These are phyloP conservation scores for Seriola dumerili DNA, from an alignment of 2,113 vertebrate species.

Conservation along the genomic window DNA sequence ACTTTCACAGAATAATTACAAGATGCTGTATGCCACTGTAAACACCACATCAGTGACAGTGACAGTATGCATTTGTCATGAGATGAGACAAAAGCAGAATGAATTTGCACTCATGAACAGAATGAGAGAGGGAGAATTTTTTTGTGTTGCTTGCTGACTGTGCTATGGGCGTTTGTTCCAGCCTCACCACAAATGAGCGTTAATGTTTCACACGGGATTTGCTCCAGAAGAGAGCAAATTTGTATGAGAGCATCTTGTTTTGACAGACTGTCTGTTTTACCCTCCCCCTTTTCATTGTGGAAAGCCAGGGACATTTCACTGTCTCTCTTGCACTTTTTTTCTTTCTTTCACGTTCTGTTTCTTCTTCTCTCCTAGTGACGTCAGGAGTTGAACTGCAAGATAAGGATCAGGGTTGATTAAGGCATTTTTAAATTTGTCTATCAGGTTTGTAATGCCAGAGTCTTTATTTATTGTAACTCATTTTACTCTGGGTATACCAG, in stretches of 20 bases:
- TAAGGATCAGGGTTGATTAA: background rate
- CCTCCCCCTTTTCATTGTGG: slow-evolving; percentile 34
- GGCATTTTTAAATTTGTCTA: background rate
- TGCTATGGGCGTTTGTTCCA: slow-evolving; percentile 79
- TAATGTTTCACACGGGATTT: slow-evolving; percentile 80
- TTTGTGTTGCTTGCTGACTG: slow-evolving; percentile 59
- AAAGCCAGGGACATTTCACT: slow-evolving; percentile 46
- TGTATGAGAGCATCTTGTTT: slow-evolving; percentile 72
- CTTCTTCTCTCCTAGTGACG: background rate
- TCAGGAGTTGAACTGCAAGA: background rate
- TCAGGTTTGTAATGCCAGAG: background rate
- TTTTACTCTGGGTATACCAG: background rate
- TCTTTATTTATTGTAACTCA: background rate
- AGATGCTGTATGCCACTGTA: slow-evolving; percentile 80
- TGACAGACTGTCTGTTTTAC: slow-evolving; percentile 72
- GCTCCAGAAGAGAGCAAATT: slow-evolving; percentile 66
- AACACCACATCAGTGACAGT: slow-evolving; percentile 79
- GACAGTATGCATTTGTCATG: slow-evolving; percentile 82
- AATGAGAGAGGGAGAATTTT: slow-evolving; percentile 45
- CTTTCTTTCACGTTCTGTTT: background rate
- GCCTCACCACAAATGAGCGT: slow-evolving; percentile 72
- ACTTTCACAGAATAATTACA: slow-evolving; percentile 83
- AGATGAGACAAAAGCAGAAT: slow-evolving; percentile 79
- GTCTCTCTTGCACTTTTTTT: slow-evolving; percentile 2
- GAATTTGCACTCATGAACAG: slow-evolving; percentile 72